phyloP scores from a whole-genome alignment of 2,888 invertebrate genomes.

The Epinotia brunnichana region DNA sequence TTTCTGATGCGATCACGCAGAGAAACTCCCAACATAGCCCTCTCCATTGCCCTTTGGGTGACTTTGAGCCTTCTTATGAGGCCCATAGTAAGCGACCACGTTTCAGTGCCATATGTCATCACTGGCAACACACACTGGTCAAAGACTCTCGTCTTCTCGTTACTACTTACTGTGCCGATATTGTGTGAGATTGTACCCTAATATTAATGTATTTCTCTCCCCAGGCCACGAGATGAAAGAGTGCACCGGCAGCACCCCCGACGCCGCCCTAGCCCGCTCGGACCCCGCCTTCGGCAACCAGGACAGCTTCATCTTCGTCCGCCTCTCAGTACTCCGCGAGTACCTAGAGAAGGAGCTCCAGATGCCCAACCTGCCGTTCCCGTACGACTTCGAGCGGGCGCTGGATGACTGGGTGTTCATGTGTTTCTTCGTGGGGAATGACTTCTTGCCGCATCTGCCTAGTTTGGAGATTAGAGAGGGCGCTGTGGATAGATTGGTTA shows the following conservation, averaged over 20 bases:
- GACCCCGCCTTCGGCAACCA: slow-evolving; percentile 88
- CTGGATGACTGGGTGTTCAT: slow-evolving; percentile 99
- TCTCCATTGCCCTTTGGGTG: no score
- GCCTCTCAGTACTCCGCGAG: slow-evolving; percentile 96
- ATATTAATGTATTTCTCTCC: not conserved
- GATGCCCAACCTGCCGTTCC: slow-evolving; percentile 97
- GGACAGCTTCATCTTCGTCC: slow-evolving; percentile 95
- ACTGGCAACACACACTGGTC: no score
- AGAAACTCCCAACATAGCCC: no score
- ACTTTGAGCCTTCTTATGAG: no score
- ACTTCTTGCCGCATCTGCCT: slow-evolving; percentile 98
- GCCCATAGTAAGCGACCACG: no score
- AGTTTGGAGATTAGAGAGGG: slow-evolving; percentile 98
- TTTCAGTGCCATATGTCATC: no score
- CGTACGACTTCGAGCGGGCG: slow-evolving; percentile 96
- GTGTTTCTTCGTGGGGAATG: slow-evolving; percentile 99
- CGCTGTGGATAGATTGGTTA: slow-evolving; percentile 96
- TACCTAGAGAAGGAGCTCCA: slow-evolving; percentile 88
- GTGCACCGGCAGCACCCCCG: slow-evolving; percentile 89
- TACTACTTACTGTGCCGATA: no score
- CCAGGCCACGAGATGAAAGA: slow-evolving; percentile 97
- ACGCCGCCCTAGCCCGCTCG: slow-evolving; percentile 83
- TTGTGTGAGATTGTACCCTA: no score
- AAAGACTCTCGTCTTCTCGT: no score
- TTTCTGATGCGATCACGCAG: no score